A percentile compares a stretch with the other conserved stretches of the same genome.
These are phyloP conservation scores for Anomalospiza imberbis DNA, from an alignment of 2,797 vertebrate species.

Conservation along the genomic window DNA sequence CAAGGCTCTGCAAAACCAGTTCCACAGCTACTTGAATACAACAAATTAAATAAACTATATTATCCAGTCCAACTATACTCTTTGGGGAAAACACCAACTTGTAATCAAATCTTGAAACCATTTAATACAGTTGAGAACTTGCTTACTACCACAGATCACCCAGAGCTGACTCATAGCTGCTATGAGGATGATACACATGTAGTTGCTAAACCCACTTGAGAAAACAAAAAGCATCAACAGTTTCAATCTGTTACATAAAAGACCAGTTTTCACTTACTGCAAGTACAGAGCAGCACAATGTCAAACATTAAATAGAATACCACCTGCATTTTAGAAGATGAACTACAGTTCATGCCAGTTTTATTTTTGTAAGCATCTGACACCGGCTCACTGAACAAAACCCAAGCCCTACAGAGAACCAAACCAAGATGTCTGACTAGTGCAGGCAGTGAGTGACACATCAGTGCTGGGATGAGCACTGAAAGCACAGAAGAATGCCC, in stretches of 20 bases:
- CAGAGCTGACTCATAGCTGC: neutral
- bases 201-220: neutral
- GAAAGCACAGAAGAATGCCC: neutral
- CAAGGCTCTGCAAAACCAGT: neutral
- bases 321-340: neutral
- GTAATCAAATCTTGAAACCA: neutral
- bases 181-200: neutral
- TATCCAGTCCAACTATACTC: neutral
- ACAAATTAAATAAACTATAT: neutral
- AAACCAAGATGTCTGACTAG: neutral
- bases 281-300: neutral
- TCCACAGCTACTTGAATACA: neutral
- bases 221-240: neutral
- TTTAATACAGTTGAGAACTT: neutral
- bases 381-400: neutral
- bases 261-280: neutral
- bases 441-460: fast-evolving
- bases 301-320: neutral
- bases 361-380: neutral
- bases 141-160: neutral
- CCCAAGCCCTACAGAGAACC: neutral
- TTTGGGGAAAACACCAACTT: neutral
- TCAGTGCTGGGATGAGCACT: neutral
- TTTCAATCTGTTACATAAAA: neutral
- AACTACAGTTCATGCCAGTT: neutral